Evolutionary conservation across 2,888 invertebrate species (phyloP), one percentile per base, ranked within the genome.

Genomic region (Tetranychus truncatus): DNA sequence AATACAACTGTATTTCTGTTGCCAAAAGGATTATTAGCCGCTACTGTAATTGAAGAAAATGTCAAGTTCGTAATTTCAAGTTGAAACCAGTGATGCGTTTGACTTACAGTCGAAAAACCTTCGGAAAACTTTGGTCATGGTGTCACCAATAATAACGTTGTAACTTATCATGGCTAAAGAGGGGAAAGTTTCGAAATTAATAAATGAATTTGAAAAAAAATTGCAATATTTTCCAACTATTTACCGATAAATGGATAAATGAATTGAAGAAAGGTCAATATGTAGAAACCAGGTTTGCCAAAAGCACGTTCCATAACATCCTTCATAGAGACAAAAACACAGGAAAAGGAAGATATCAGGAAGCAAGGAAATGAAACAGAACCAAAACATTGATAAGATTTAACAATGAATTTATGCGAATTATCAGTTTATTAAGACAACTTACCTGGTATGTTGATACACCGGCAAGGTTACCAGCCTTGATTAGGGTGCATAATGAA

Each of bases 91-190:
- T 20, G 24, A 7, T 20, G 72, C 5, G 7, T 8, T 75, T 46
- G 8, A 80, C 81, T 80, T 80, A 83, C 83, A 81, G 74, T 86
- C 86, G 18, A 88, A 87, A 74, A 91, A 85, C 77, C 90, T 85
- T n/a, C 88, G 85, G 75, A 91, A 84, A 21, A 91, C 89, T 83
- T 91, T 91, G 20, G 91, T 91, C 71, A 91, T 86, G 0, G 91
- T 91, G 81, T 92, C 91, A 24, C 91, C 91, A 46, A 91, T 91
- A 24, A 91, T 91, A 21, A 91, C 89, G 82, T 91, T 91, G 83
- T 91, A 91, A 76, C 91, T 91, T 76, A 91, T 89, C 91, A 91
- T 91, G 21, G 79, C 79, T 78, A 34, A n/a, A 7, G 21, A 20
- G 71, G 21, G 20, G 7, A 11, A 8, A 69, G 69, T 4, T 5